Base-by-base conservation (phyloP, 2,888 invertebrate species). In the Spilarctia lutea region DNA sequence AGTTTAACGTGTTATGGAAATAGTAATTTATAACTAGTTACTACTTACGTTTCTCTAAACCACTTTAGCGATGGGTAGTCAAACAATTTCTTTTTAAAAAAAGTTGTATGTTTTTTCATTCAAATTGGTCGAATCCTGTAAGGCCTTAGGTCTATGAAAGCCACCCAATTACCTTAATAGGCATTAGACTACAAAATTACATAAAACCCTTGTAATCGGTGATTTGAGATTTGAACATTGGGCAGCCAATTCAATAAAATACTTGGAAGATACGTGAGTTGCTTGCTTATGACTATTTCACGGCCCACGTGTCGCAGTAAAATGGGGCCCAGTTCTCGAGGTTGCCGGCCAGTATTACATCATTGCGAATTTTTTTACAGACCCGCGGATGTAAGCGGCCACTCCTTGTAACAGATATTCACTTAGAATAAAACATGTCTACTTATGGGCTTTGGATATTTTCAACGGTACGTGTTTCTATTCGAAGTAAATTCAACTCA, bases 261-360 rank as follows among this genome's bases (percentile, higher is more conserved):
- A 75, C 39, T 75, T 71, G 8, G 65, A 65, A 68, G 56, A 73
- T 52, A 71, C 81, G 81, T 79, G 78, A 75, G 75, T 77, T 75
- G 71, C 74, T 77, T 81, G 78, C 60, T 74, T 75, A 72, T 69
- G 68, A 71, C 77, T 76, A 79, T 74, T 76, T 65, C 73, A 71
- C 82, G 75, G 79, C 87, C 85, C 85, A 85, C 88, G 84, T 85
- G 82, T 79, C 74, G 35, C 42, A 24, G 77, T 76, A 67, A 68
- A 76, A 80, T 83, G 74, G 80, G 86, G 86, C 83, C 83, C 83
- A 81, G 75, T 77, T 74, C 74, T 80, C 88, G 87, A 88, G 87
- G 88, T 79, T 85, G 75, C 77, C 72, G 76, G 76, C 75, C 72
- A 76, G 73, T 69, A 83, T 90, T 90, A 90, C 90, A 87, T 90